phyloP scores from a whole-genome alignment of 2,113 vertebrate genomes.

The Pelecanoides urinatrix region DNA sequence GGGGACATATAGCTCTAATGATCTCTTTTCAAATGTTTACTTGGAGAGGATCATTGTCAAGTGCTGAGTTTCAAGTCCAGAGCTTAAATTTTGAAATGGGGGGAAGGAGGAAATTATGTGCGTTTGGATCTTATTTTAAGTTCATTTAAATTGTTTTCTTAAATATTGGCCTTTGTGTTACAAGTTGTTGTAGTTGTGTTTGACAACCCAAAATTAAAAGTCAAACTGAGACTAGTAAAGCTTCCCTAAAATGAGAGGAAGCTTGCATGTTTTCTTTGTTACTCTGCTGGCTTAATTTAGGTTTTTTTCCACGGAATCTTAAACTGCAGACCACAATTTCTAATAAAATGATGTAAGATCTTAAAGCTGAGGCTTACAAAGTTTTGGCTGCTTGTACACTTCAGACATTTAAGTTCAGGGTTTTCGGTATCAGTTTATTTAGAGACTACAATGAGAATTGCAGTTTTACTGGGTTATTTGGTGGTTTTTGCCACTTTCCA shows the following conservation, averaged over 20 bases:
- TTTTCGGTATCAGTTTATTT: not conserved
- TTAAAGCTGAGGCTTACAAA: not conserved
- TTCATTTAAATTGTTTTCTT: not conserved
- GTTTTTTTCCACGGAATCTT: not conserved
- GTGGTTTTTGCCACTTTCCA: not conserved
- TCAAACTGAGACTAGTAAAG: not conserved
- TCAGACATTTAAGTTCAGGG: not conserved
- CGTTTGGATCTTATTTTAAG: not conserved
- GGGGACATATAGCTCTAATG: not conserved
- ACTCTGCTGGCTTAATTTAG: not conserved
- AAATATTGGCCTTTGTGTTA: not conserved
- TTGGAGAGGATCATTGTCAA: not conserved
- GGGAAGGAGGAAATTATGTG: not conserved
- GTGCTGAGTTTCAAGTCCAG: not conserved
- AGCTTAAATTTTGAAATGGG: not conserved
- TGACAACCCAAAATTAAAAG: not conserved
- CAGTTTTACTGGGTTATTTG: not conserved
- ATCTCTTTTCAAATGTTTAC: not conserved
- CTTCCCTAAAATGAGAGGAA: not conserved
- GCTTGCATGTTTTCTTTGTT: not conserved
- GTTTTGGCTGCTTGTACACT: not conserved
- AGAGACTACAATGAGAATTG: not conserved
- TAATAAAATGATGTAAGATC: not conserved
- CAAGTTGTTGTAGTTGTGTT: not conserved
- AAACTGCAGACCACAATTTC: not conserved